A percentile compares a stretch with the other conserved stretches of the same genome.
Evolutionary conservation across 2,113 vertebrate genomes (phyloP).

Genomic region (Platysteira castanea): DNA sequence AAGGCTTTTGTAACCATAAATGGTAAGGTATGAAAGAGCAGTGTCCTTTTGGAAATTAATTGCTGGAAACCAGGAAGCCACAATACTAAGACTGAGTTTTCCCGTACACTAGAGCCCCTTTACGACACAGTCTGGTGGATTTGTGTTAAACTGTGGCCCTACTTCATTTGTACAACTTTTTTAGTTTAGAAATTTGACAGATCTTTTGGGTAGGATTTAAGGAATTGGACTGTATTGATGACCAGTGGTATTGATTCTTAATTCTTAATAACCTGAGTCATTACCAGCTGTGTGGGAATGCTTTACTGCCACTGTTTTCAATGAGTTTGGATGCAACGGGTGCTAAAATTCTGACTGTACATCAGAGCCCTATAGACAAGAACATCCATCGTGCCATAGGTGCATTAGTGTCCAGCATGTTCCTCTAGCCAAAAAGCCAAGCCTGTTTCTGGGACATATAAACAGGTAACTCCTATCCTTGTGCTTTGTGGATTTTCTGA

Average conservation of each 20-base stretch:
- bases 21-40: slow-evolving; percentile 73
- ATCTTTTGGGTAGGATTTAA: background rate
- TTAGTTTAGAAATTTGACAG: background rate
- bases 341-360: background rate
- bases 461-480: background rate
- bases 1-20: slow-evolving; percentile 74
- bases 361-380: background rate
- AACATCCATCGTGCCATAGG: background rate
- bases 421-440: background rate
- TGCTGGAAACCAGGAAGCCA: slow-evolving; percentile 40
- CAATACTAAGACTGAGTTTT: background rate
- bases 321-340: background rate
- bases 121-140: background rate
- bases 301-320: background rate
- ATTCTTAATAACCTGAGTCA: background rate
- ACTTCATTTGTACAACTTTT: background rate
- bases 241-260: background rate
- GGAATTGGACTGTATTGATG: background rate
- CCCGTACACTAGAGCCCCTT: background rate
- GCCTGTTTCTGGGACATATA: background rate
- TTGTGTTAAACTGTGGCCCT: background rate
- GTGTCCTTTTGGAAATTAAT: slow-evolving; percentile 36
- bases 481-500: too few relatives aligned
- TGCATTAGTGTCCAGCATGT: background rate
- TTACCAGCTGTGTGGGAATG: background rate